A percentile compares a stretch with the other conserved stretches of the same genome.
These are phyloP conservation scores for Nipponacmea schrenckii DNA, from an alignment of 2,888 invertebrate genomes.

Conservation along the genomic window DNA sequence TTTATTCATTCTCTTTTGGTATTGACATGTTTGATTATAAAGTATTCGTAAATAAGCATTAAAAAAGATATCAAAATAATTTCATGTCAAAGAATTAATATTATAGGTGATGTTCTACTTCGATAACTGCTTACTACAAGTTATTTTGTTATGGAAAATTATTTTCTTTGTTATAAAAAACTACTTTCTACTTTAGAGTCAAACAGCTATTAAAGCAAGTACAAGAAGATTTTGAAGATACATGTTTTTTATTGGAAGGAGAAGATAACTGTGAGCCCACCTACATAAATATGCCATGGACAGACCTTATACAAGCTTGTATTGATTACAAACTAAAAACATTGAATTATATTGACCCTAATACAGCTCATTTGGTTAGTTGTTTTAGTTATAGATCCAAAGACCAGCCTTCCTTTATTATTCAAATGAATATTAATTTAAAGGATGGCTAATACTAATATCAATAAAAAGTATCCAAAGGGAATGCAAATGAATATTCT, in stretches of 20 bases:
- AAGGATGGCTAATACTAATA: background rate
- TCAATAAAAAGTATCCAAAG: too few species aligned
- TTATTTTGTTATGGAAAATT: too few species aligned
- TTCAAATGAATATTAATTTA: slow-evolving; percentile 1
- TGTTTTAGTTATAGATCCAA: background rate
- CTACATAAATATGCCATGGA: slow-evolving; percentile 56
- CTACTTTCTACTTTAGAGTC: slow-evolving; percentile 40
- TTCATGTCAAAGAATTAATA: too few species aligned
- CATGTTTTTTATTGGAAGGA: slow-evolving; percentile 47
- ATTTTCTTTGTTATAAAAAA: too few species aligned
- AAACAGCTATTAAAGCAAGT: slow-evolving; percentile 39
- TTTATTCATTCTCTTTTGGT: background rate
- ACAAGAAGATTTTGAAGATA: slow-evolving; percentile 48
- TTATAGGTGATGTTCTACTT: too few species aligned
- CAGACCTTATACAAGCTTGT: slow-evolving; percentile 53
- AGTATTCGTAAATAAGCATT: too few species aligned
- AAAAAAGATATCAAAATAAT: too few species aligned
- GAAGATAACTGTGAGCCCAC: slow-evolving; percentile 49
- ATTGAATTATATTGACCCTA: slow-evolving; percentile 41
- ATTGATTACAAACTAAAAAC: slow-evolving; percentile 48
- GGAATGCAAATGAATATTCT: too few species aligned
- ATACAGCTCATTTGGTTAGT: background rate
- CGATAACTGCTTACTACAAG: too few species aligned
- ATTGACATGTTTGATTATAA: background rate
- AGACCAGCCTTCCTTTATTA: background rate